Evolutionary conservation across 2,797 vertebrate species (phyloP).

Genomic region (Harpagifer antarcticus): DNA sequence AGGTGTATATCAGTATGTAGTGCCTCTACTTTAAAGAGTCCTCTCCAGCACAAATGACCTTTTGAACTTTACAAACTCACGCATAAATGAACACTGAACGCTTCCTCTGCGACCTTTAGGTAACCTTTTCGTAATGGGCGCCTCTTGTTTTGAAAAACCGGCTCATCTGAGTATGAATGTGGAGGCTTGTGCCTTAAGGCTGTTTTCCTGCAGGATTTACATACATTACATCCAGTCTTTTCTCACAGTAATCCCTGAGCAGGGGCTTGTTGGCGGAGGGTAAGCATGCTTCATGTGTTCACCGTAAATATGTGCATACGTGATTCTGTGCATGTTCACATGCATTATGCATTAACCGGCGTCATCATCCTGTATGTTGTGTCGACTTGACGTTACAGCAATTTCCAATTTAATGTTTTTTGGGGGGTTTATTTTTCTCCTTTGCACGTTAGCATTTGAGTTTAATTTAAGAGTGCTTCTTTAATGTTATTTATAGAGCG

Average conservation of each 20-base stretch:
- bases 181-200: conserved; percentile 6
- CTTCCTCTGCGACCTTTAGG: neutral
- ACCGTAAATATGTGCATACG: neutral
- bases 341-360: neutral
- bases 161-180: conserved; percentile 9
- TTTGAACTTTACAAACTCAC: neutral
- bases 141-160: conserved; percentile 10
- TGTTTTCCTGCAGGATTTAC: conserved; percentile 46
- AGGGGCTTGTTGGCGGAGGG: neutral
- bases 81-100: no score
- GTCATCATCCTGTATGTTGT: no score
- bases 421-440: no score
- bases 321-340: neutral
- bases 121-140: neutral
- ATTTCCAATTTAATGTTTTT: no score
- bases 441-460: no score
- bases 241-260: conserved; percentile 11
- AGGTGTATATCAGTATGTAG: no score
- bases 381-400: no score
- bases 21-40: no score
- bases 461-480: no score
- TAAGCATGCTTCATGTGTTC: neutral
- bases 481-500: no score
- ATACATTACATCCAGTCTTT: conserved; percentile 19
- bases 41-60: neutral